Percentiles rank a stretch among this genome's conserved stretches.
These are phyloP conservation scores for Chaenogobius annularis DNA, from an alignment of 2,113 vertebrate species.

Conservation along the genomic window DNA sequence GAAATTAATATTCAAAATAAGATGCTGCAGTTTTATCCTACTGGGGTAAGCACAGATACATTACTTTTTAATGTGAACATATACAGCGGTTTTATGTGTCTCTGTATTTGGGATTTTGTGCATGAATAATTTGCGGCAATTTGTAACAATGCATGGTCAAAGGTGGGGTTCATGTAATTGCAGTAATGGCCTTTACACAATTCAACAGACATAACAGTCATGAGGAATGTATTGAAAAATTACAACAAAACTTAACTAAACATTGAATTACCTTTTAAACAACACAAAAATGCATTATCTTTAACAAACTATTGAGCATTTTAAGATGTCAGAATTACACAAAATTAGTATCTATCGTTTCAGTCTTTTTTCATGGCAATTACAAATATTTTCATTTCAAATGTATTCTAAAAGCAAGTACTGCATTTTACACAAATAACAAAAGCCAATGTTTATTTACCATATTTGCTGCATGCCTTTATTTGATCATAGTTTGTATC, in stretches of 20 bases:
- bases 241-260: no score
- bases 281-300: not conserved
- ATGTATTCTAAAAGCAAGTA: not conserved
- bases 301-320: no score
- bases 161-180: not conserved
- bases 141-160: not conserved
- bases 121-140: not conserved
- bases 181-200: not conserved
- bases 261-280: no score
- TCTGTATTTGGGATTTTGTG: conserved; percentile 5
- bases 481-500: no score
- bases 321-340: not conserved
- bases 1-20: conserved; percentile 67
- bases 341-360: no score
- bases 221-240: no score
- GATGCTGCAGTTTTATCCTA: conserved; percentile 41
- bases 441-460: no score
- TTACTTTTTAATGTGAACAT: conserved; percentile 17
- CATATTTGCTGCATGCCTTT: no score
- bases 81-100: not conserved
- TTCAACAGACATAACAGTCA: not conserved
- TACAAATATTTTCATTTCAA: not conserved
- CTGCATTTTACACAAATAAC: not conserved
- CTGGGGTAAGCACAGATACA: conserved; percentile 9
- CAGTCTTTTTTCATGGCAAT: not conserved